Conservation (phyloP, 2,888 invertebrate species). For the Nasonovia ribisnigri region DNA sequence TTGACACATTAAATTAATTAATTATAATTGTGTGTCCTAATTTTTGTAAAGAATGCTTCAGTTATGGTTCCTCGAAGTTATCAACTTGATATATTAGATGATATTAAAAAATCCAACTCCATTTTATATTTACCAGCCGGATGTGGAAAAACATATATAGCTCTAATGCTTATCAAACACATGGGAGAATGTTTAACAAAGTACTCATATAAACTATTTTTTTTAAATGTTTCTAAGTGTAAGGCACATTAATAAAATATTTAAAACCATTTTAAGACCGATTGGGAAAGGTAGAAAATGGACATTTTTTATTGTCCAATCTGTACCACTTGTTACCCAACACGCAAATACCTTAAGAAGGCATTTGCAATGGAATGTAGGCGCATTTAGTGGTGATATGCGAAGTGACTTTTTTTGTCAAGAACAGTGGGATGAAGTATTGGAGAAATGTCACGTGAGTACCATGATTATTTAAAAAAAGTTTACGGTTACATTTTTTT, state of each 20-base stretch:
- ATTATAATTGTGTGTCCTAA: no score
- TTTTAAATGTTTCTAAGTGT: background rate
- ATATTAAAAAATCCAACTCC: constrained; percentile 80
- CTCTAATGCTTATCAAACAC: constrained; percentile 80
- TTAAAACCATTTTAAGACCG: constrained; percentile 70
- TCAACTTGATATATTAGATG: constrained; percentile 82
- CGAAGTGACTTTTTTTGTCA: constrained; percentile 81
- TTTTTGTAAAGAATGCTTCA: no score
- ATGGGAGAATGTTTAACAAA: constrained; percentile 73
- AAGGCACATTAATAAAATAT: background rate
- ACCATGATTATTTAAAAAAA: background rate
- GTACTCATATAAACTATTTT: constrained; percentile 69
- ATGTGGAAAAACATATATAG: constrained; percentile 93
- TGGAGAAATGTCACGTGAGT: constrained; percentile 76
- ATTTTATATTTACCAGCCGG: constrained; percentile 96
- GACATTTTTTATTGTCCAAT: constrained; percentile 84
- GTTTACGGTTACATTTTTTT: no score
- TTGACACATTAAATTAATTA: no score
- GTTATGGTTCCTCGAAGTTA: constrained; percentile 72
- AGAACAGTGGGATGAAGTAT: constrained; percentile 77
- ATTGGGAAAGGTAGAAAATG: constrained; percentile 79
- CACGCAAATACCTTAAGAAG: constrained; percentile 78
- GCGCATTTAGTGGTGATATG: constrained; percentile 80
- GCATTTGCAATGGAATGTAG: constrained; percentile 75
- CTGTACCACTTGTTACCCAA: constrained; percentile 83